A percentile compares a stretch with the other conserved stretches of the same genome.
These are phyloP conservation scores for Branchinecta sandiegonensis DNA, from an alignment of 2,888 invertebrate genomes.

Conservation along the genomic window DNA sequence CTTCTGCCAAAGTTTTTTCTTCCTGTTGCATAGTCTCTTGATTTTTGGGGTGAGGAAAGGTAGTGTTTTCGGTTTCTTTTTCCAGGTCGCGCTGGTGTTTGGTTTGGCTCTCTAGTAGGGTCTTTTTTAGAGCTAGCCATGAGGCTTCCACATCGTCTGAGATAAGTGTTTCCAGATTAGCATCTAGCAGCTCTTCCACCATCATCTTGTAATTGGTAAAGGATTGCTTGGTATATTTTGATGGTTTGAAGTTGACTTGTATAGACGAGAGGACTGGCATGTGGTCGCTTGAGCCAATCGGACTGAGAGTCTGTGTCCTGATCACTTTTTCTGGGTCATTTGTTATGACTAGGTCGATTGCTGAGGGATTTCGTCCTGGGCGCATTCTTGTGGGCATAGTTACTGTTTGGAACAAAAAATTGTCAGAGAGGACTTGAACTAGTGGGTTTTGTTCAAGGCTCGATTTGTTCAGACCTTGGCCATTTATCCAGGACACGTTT, in stretches of 20 bases:
- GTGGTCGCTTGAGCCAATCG: too few species aligned
- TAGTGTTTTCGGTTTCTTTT: neutral
- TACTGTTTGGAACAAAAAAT: neutral
- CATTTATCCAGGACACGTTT: neutral
- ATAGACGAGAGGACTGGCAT: too few species aligned
- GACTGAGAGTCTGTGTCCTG: too few species aligned
- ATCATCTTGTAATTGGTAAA: too few species aligned
- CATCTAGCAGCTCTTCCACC: too few species aligned
- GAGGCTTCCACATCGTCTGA: too few species aligned
- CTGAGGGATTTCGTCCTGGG: too few species aligned
- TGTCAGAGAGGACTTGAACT: neutral
- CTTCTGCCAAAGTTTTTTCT: neutral
- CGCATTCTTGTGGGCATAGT: neutral
- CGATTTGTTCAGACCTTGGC: neutral
- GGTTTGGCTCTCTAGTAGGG: neutral
- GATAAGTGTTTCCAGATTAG: too few species aligned
- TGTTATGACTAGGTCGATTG: too few species aligned
- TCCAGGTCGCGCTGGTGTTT: neutral
- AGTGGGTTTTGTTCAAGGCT: neutral
- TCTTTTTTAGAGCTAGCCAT: neutral
- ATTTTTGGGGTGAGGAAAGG: conserved; percentile 1
- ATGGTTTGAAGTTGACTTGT: too few species aligned
- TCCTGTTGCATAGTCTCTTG: neutral
- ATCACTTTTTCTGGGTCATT: too few species aligned
- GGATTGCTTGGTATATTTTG: too few species aligned